These are phyloP conservation scores for Cabera pusaria DNA, from an alignment of 2,888 invertebrate genomes.

Conservation along the genomic window DNA sequence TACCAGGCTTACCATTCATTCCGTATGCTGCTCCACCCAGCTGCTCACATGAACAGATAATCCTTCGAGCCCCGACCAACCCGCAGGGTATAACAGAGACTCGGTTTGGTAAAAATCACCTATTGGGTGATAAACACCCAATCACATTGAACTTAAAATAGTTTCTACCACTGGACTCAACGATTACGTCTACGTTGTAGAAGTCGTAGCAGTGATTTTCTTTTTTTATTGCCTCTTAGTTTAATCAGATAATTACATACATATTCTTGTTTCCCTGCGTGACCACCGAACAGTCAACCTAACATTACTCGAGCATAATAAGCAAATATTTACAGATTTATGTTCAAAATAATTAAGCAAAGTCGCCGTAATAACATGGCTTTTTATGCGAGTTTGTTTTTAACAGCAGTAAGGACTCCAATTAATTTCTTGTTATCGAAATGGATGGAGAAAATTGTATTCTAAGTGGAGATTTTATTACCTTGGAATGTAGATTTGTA, in stretches of 20 bases:
- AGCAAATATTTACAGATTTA: constrained; percentile 69
- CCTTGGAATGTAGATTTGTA: constrained; percentile 6
- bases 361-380: constrained; percentile 49
- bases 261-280: constrained; percentile 49
- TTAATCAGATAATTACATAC: constrained; percentile 49
- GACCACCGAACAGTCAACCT: constrained; percentile 58
- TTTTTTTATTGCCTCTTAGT: constrained; percentile 45
- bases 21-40: too few relatives aligned
- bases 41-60: too few relatives aligned
- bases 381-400: constrained; percentile 47
- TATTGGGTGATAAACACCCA: too few relatives aligned
- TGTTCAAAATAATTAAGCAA: constrained; percentile 65
- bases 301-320: constrained; percentile 67
- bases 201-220: too few relatives aligned
- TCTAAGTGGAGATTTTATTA: constrained; percentile 19
- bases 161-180: too few relatives aligned
- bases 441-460: constrained; percentile 24
- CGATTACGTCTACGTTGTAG: too few relatives aligned
- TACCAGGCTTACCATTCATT: too few relatives aligned
- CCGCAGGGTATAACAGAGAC: too few relatives aligned
- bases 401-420: constrained; percentile 28
- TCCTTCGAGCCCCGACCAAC: too few relatives aligned
- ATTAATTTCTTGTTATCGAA: constrained; percentile 33
- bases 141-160: too few relatives aligned
- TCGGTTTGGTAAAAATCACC: too few relatives aligned